Base-by-base conservation (phyloP, 2,888 invertebrate species). In the Cephus pygmeus region DNA sequence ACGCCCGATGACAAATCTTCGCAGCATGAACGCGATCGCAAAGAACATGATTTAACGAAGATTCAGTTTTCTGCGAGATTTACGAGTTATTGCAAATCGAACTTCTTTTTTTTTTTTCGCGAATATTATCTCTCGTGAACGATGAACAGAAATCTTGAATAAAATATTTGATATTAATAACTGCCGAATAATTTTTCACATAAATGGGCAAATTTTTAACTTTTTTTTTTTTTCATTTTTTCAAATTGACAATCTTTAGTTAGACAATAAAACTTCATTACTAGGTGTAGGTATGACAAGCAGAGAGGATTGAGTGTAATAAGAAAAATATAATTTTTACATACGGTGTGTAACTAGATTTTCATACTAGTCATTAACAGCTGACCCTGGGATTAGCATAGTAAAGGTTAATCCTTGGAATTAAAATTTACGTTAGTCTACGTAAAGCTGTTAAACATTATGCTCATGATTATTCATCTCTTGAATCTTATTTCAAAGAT, bases 1-100 rank as follows among this genome's bases (percentile, higher is more conserved):
- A 80, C 80, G 75, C 79, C 79, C 79, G 74, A 77, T 82, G 82
- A 82, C 82, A 81, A 82, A 81, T 81, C 81, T 79, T 79, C 73
- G 75, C 78, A 74, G 77, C 77, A 79, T 79, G 78, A 76, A 80
- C 73, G 77, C 56, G 56, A 56, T 56, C 71, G 77, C 77, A 77
- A 77, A 75, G 40, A 77, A 56, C 69, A 40, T 34, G 69, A 69
- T 75, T 77, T 75, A 40, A 74, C 56, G 23, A 9, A 15, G 56
- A 56, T 56, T 56, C 23, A 56, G 9, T 56, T 56, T 56, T 56
- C 56, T 56, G 23, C 23, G 56, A 23, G 56, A 56, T 56, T 56
- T 56, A 56, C 56, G 23, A 23, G 23, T 56, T 1, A 56, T 56
- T 56, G 56, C 23, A 23, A 56, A 56, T 56, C 56, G 56, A 56